A percentile compares a stretch with the other conserved stretches of the same genome.
phyloP scores from a whole-genome alignment of 2,113 vertebrate species.

The Hiodon tergisus region DNA sequence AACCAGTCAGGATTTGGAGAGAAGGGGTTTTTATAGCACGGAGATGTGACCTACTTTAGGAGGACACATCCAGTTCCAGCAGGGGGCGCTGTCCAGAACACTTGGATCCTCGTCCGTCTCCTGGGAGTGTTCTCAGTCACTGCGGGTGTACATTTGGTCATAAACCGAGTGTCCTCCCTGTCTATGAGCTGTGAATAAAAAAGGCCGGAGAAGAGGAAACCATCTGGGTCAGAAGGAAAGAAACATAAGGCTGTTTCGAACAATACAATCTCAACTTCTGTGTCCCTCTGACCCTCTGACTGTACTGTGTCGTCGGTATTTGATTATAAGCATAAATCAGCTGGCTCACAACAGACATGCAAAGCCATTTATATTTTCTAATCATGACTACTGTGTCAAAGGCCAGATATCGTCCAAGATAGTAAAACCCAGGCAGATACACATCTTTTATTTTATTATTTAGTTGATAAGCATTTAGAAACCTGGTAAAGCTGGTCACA shows the following conservation, averaged over 20 bases:
- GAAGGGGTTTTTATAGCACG: not conserved
- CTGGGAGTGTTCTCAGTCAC: slow-evolving; percentile 90
- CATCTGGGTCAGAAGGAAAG: too few species aligned
- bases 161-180: slow-evolving; percentile 90
- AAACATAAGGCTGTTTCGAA: not conserved
- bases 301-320: not conserved
- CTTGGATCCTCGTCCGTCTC: slow-evolving; percentile 84
- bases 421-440: too few species aligned
- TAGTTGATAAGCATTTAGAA: too few species aligned
- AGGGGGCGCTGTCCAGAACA: slow-evolving; percentile 86
- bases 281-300: not conserved
- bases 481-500: too few species aligned
- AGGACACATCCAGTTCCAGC: slow-evolving; percentile 81
- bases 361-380: slow-evolving; percentile 1
- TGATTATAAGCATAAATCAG: not conserved
- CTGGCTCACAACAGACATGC: too few species aligned
- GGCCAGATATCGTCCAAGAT: not conserved
- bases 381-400: not conserved
- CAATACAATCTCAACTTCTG: not conserved
- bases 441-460: too few species aligned
- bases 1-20: too few species aligned
- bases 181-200: slow-evolving; percentile 77
- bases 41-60: slow-evolving; percentile 74
- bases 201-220: not conserved
- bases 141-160: slow-evolving; percentile 87